phyloP scores from a whole-genome alignment of 1,140 invertebrate genomes.

The Atta cephalotes region DNA sequence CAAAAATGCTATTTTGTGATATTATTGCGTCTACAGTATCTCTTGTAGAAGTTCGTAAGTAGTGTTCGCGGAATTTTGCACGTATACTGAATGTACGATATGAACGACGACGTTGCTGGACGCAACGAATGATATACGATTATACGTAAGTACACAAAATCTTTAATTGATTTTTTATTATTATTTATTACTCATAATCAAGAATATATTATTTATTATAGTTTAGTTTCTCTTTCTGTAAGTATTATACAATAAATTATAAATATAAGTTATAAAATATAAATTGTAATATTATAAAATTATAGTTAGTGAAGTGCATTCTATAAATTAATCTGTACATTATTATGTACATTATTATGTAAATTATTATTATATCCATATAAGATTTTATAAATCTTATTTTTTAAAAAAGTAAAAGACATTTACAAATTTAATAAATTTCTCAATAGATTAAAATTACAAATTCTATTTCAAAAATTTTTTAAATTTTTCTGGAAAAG shows the following conservation, averaged over 20 bases:
- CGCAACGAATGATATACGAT: constrained; percentile 66
- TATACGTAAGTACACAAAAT: constrained; percentile 62
- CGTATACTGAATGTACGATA: constrained; percentile 64
- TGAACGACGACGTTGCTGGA: constrained; percentile 67
- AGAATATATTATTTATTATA: not conserved
- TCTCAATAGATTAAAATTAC: not conserved
- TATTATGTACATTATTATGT: too few relatives aligned
- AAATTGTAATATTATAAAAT: too few relatives aligned
- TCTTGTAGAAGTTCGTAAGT: constrained; percentile 22
- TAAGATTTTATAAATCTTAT: not conserved
- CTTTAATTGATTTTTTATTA: not conserved
- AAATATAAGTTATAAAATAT: not conserved
- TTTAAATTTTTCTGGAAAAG: not conserved
- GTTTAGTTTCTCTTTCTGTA: not conserved
- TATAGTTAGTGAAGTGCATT: not conserved
- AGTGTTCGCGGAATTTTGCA: constrained; percentile 62
- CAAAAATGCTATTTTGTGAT: not conserved
- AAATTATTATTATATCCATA: too few relatives aligned
- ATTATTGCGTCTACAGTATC: constrained; percentile 5
- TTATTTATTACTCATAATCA: not conserved
- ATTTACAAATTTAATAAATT: not conserved
- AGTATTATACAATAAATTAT: constrained; percentile 2
- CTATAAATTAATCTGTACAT: not conserved
- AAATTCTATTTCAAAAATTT: not conserved
- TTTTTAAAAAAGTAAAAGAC: not conserved